Percentiles rank a stretch among this genome's conserved stretches.
phyloP scores from a whole-genome alignment of 2,113 vertebrate species.

The Pedetes capensis region DNA sequence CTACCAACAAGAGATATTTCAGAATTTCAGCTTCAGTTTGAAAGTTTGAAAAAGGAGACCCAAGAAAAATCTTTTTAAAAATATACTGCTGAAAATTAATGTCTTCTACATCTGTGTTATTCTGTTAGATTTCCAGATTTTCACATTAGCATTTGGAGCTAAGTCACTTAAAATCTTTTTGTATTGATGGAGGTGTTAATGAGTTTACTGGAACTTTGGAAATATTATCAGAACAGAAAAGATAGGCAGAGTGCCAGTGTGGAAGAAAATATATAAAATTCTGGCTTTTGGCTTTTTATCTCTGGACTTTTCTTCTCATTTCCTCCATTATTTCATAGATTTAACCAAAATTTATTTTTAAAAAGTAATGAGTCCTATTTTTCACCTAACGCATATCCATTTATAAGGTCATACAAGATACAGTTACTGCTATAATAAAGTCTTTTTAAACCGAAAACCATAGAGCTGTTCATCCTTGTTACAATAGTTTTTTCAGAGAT shows the following conservation, averaged over 20 bases:
- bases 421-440: neutral
- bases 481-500: neutral
- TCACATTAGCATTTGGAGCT: neutral
- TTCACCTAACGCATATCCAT: neutral
- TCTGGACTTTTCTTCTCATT: neutral
- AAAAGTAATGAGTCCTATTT: neutral
- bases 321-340: neutral
- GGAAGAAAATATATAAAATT: neutral
- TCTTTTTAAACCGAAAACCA: neutral
- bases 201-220: neutral
- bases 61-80: neutral
- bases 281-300: neutral
- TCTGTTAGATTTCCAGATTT: neutral
- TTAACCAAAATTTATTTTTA: neutral
- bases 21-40: neutral
- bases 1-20: neutral
- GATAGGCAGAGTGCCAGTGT: accelerated
- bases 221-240: neutral
- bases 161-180: neutral
- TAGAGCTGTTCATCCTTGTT: neutral
- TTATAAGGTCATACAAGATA: neutral
- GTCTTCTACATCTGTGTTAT: neutral
- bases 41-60: neutral
- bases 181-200: neutral
- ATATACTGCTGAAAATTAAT: neutral